Conservation (phyloP, 2,113 vertebrate species). For the Halcyon malimbica region DNA sequence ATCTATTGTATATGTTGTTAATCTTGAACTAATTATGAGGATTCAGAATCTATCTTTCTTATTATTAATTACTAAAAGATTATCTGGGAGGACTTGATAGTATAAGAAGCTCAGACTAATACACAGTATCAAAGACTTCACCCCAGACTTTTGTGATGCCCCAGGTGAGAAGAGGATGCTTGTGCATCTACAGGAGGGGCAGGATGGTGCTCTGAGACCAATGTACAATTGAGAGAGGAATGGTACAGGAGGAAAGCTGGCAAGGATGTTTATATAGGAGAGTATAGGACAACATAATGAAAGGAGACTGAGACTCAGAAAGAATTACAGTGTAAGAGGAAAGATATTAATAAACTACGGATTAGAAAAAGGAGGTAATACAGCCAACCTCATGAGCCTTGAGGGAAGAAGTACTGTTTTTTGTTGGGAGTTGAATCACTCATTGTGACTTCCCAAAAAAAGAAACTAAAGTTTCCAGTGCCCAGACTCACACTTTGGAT, state of each 20-base stretch:
- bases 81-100: background rate
- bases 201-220: background rate
- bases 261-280: background rate
- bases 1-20: background rate
- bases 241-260: background rate
- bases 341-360: background rate
- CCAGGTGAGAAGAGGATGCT: background rate
- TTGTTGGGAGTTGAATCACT: background rate
- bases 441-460: background rate
- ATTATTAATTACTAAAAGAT: background rate
- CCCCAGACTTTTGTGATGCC: background rate
- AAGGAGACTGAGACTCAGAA: background rate
- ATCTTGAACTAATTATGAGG: background rate
- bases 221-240: background rate
- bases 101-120: background rate
- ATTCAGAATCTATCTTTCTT: background rate
- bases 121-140: background rate
- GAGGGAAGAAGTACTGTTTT: background rate
- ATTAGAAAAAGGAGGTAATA: background rate
- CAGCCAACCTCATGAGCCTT: background rate
- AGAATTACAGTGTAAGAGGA: background rate
- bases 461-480: background rate
- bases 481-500: background rate
- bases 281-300: background rate
- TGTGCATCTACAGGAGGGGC: background rate